Evolutionary conservation across 2,888 invertebrate genomes (phyloP).

Genomic region (Leptinotarsa haldemani): DNA sequence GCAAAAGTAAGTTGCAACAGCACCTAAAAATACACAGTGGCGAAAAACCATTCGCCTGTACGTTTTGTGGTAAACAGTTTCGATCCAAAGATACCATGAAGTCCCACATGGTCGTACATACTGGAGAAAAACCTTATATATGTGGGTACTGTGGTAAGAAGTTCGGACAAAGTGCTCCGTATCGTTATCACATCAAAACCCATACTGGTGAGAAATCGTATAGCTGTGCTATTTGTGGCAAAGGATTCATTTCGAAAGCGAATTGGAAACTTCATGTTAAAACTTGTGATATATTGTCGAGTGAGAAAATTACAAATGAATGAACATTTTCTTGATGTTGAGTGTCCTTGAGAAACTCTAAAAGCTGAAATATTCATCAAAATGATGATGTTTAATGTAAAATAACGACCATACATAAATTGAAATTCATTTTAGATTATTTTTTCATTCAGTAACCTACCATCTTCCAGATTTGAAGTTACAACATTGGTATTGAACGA

Average conservation of each 20-base stretch:
- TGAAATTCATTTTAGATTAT: too few species aligned
- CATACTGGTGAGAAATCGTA: conserved; percentile 49
- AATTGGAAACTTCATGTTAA: conserved; percentile 41
- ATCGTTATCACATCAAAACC: conserved; percentile 48
- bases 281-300: conserved; percentile 28
- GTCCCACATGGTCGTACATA: conserved; percentile 51
- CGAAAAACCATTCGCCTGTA: conserved; percentile 50
- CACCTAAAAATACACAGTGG: conserved; percentile 53
- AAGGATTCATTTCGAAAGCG: conserved; percentile 65
- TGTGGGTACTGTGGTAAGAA: conserved; percentile 50
- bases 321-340: background rate
- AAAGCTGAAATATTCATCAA: too few species aligned
- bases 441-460: too few species aligned
- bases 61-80: conserved; percentile 44
- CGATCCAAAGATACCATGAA: conserved; percentile 38
- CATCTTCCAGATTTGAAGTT: too few species aligned
- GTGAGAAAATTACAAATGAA: background rate
- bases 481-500: too few species aligned
- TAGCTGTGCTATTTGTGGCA: conserved; percentile 50
- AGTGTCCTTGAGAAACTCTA: background rate
- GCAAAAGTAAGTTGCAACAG: conserved; percentile 46
- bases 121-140: conserved; percentile 48
- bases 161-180: conserved; percentile 25
- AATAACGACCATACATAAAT: too few species aligned
- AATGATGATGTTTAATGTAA: too few species aligned